Base-by-base conservation (phyloP, 2,113 vertebrate genomes). In the Gymnarchus niloticus region DNA sequence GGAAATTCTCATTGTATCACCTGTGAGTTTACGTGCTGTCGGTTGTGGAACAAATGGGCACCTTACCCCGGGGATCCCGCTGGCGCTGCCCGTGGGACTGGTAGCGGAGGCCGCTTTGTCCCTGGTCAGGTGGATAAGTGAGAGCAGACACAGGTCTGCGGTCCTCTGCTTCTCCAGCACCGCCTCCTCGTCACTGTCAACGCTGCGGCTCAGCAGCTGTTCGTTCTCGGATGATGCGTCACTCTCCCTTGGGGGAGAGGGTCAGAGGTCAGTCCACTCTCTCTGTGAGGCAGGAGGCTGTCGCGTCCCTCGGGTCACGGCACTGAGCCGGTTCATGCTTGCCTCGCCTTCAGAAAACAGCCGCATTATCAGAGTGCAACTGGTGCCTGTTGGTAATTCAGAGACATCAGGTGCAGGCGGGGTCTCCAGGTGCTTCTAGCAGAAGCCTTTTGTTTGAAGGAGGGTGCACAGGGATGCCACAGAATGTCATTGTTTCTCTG, bases 151-250 rank as follows among this genome's bases (percentile, higher is more conserved):
- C 83, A 97, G 95, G 89, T 99, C 97, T 0, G 96, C 93, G 10
- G 93, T 94, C 9, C 94, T 96, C 89, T 97, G 98, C 87, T 97
- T 98, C 87, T 99, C 98, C 2, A 96, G 90, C 0, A 97, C 94
- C 0, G 96, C 95, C 89, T 99, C 98, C 89, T 99, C 98, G 0
- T 99, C 98, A 0, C 98, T 99, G 91, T 99, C 98, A 23, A 99
- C 97, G 85, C 98, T 99, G 7, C 97, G 96, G 85, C 97, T 97
- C 91, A 99, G 33, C 87, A 99, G 95, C 92, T 97, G 96, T 91
- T 99, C 98, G 0, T 99, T 99, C 91, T 99, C 98, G 0, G 98
- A 99, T 0, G 98, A 99, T 0, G 97, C 98, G 3, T 99, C 98
- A 0, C 98, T 99, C 94, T 99, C 97, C 86, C 98, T 99, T 87